Conservation (phyloP, 2,888 invertebrate genomes). For the Oxycera nigricornis region DNA sequence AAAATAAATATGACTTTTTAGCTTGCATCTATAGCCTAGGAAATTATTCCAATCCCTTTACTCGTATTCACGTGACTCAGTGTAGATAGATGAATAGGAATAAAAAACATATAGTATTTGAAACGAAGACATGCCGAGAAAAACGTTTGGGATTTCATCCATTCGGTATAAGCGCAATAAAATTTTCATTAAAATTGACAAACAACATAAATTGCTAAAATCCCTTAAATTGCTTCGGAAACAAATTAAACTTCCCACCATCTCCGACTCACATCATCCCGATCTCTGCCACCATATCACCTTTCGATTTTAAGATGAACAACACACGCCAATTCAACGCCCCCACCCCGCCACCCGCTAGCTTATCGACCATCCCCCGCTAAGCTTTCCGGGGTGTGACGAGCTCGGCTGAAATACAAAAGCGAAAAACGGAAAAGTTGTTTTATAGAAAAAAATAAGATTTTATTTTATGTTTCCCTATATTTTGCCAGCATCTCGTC, state of each 20-base stretch:
- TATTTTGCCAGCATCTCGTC: constrained; percentile 27
- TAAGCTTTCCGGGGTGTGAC: not conserved
- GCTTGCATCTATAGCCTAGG: too few species aligned
- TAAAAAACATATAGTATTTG: constrained; percentile 26
- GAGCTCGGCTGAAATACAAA: not conserved
- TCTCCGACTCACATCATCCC: not conserved
- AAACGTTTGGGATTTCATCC: constrained; percentile 39
- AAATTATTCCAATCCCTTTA: too few species aligned
- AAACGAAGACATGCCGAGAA: constrained; percentile 1
- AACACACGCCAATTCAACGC: constrained; percentile 17
- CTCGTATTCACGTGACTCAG: not conserved
- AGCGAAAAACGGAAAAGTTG: constrained; percentile 23
- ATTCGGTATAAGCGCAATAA: constrained; percentile 49
- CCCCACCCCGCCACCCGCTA: too few species aligned
- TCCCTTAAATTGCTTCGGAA: constrained; percentile 53
- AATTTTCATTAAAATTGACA: constrained; percentile 53
- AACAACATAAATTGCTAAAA: constrained; percentile 53
- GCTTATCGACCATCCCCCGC: not conserved
- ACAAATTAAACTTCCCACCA: constrained; percentile 50
- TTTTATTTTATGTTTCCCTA: constrained; percentile 37
- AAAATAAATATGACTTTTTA: too few species aligned
- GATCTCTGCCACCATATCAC: not conserved
- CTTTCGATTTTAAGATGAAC: constrained; percentile 6
- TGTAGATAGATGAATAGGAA: too few species aligned
- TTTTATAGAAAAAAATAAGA: constrained; percentile 33